Conservation (phyloP, 2,113 vertebrate genomes). For the Herpetotheres cachinnans region DNA sequence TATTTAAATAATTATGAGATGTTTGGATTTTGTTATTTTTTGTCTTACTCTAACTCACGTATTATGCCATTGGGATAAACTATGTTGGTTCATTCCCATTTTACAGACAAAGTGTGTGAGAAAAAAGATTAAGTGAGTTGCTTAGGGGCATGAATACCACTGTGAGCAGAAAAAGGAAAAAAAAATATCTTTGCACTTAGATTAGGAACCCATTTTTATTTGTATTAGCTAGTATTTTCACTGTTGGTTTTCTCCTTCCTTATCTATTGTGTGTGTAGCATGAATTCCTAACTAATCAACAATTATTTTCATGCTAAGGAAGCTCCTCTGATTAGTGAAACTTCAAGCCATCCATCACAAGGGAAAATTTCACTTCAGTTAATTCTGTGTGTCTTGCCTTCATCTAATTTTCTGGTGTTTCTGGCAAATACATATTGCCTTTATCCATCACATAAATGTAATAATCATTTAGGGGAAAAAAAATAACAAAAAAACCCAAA, state of each 20-base stretch:
- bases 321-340: background rate
- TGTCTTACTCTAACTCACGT: slow-evolving; percentile 52
- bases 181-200: background rate
- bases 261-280: background rate
- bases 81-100: slow-evolving; percentile 12
- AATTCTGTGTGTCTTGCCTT: background rate
- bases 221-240: background rate
- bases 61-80: slow-evolving; percentile 50
- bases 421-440: background rate
- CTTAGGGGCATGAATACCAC: slow-evolving; percentile 39
- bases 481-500: no score
- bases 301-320: background rate
- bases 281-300: background rate
- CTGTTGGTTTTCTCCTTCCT: background rate
- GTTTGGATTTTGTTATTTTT: slow-evolving; percentile 58
- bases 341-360: background rate
- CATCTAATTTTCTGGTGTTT: slow-evolving; percentile 28
- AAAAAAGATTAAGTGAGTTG: slow-evolving; percentile 31
- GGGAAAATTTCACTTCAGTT: background rate
- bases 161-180: background rate
- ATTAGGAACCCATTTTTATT: slow-evolving; percentile 30
- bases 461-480: slow-evolving; percentile 1
- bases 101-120: background rate
- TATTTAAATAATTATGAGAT: slow-evolving; percentile 74
- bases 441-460: background rate